Base-by-base conservation (phyloP, 2,113 vertebrate genomes). In the Arenaria interpres region DNA sequence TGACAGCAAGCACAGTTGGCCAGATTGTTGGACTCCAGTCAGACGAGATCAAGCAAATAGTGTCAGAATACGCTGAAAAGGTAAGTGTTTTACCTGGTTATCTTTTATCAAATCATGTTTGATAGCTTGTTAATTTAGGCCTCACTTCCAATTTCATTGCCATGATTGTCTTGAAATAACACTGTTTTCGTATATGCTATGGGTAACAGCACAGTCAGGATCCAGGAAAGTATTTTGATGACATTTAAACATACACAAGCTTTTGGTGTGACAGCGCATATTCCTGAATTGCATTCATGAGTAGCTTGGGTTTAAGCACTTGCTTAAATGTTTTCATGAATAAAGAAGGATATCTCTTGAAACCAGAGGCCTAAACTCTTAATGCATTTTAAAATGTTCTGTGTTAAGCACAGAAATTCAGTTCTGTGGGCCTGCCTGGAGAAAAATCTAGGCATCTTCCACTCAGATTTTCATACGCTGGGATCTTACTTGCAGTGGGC, bases 21-120 rank as follows among this genome's bases (percentile, higher is more conserved):
- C 99, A 99, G 96, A 99, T 99, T 10, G 99, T 99, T 69, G 99
- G 99, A 23, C 98, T 99, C 8, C 99, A 99, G 96, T 99, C 99
- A 7, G 98, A 99, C 16, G 99, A 99, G 97, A 99, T 99, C 97
- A 99, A 99, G 85, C 99, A 99, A 97, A 99, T 99, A 6, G 99
- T 98, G 27, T 99, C 99, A 2, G 99, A 99, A 89, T 99, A 99
- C 1, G 99, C 99, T 2, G 99, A 98, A 93, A 98, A 98, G 98
- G 98, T 99, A 90, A 23, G 97, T 89, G 22, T 71, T 24, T 50
- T 71, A 62, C 45, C 56, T 76, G 50, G 23, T 14, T 39, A 24
- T 19, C 9, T 71, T 95, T 85, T 56, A 51, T 15, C 9, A 54
- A 3, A 3, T 62, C 1, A 0, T 53, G 7, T 33, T 86, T 74